phyloP scores from a whole-genome alignment of 2,113 vertebrate species.

The Stomatorhinus ivindoensis region DNA sequence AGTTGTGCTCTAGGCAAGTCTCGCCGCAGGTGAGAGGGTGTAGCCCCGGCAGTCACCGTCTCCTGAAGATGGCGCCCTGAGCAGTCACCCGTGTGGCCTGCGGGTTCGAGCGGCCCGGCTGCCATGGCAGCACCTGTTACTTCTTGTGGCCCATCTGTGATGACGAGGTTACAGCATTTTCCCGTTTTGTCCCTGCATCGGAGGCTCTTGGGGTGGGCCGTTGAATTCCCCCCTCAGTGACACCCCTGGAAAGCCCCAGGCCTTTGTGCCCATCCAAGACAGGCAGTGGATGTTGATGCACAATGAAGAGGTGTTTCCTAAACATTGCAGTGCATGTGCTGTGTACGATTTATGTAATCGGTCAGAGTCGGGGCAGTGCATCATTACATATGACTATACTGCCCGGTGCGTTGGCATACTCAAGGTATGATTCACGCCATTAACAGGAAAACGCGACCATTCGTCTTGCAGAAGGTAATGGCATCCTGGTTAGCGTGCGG shows the following conservation, averaged over 20 bases:
- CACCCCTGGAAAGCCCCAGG: too few species aligned
- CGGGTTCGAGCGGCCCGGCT: background rate
- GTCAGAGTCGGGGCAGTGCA: background rate
- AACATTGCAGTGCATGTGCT: background rate
- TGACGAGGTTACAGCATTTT: background rate
- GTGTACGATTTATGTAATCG: background rate
- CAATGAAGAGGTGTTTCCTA: background rate
- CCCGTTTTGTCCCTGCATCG: background rate
- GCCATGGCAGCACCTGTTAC: background rate
- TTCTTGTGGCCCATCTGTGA: background rate
- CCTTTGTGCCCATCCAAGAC: background rate
- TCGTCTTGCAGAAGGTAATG: background rate
- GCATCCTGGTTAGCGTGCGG: background rate
- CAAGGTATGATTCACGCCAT: slow-evolving; percentile 3
- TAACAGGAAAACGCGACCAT: background rate
- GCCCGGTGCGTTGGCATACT: background rate
- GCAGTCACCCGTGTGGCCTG: background rate
- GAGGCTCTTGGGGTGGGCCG: background rate
- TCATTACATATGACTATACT: background rate
- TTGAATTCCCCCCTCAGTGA: background rate
- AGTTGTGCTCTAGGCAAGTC: background rate
- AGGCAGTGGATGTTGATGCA: background rate
- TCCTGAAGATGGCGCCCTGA: background rate
- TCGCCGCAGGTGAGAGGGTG: background rate
- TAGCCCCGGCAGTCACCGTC: background rate